Conservation (phyloP, 2,888 invertebrate genomes). For the Diarsia mendica region DNA sequence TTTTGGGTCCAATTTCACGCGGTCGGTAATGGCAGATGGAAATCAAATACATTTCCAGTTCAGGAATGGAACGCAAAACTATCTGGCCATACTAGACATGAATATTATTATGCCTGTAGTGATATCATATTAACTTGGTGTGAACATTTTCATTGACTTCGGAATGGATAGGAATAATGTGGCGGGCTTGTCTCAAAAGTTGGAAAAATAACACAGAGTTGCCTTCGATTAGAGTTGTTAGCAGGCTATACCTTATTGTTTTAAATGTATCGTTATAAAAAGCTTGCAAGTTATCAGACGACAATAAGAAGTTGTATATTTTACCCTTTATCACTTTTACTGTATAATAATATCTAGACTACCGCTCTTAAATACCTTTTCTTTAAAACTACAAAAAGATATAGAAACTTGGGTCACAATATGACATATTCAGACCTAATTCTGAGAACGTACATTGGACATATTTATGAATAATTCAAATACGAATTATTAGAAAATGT, state of each 20-base stretch:
- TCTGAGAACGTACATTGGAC: not conserved
- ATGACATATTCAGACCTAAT: not conserved
- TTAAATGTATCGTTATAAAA: not conserved
- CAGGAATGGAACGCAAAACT: slow-evolving; percentile 13
- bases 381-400: slow-evolving; percentile 17
- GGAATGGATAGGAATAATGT: too few relatives aligned
- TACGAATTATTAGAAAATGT: slow-evolving; percentile 17
- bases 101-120: not conserved
- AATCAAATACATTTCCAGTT: slow-evolving; percentile 25
- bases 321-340: not conserved
- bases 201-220: not conserved
- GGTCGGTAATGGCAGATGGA: slow-evolving; percentile 23
- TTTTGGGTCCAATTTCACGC: slow-evolving; percentile 39
- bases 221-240: not conserved
- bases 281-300: not conserved
- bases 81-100: not conserved
- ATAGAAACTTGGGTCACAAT: slow-evolving; percentile 6
- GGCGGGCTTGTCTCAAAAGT: not conserved
- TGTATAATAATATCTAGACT: not conserved
- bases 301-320: not conserved
- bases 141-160: not conserved
- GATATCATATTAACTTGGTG: not conserved
- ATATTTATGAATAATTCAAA: slow-evolving; percentile 45
- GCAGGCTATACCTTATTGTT: not conserved
- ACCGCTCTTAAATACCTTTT: slow-evolving; percentile 6